Base-by-base conservation (phyloP, 2,113 vertebrate genomes). In the Stegostoma tigrinum region DNA sequence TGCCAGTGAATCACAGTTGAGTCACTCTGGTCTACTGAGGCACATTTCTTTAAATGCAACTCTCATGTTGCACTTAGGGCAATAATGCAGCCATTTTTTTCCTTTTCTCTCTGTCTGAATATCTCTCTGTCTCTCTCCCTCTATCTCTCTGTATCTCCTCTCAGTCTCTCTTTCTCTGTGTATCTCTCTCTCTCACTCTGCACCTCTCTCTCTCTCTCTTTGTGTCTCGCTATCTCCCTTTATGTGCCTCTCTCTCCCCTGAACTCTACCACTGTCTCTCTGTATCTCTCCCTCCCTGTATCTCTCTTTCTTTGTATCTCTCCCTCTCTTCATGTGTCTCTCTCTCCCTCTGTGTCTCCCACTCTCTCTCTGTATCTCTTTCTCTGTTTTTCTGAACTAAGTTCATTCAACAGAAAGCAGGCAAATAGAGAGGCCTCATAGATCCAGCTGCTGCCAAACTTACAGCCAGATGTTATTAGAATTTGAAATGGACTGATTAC, bases 401-500 rank as follows among this genome's bases (percentile, higher is more conserved):
- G 85, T 48, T 23, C 42, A 48, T 86, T 48, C 45, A 52, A 45
- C 23, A 7, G 4, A 89, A 3, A 61, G 0, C 52, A 89, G 15
- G 86, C 86, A 52, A 89, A 89, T 48, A 34, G 15, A 55, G 27
- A 27, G 86, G 52, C 48, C 48, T 89, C 0, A 0, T 27, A 61
- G 48, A 61, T 14, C 7, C 0, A 68, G 2, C 52, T 19, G 24
- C 48, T 30, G 27, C 12, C 86, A 89, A 89, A 61, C 27, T 52
- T 55, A 4, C 15, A 89, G 34, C 86, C 86, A 89, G 86, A 89
- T 89, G 86, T 24, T 89, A 61, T 34, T 55, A 61, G 86, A 89
- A 89, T 89, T 89, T 27, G 86, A 30, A 89, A 89, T 89, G 86
- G 52, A 30, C 48, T 89, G 86, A 89, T 89, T 89, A 89, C 52